Percentiles rank a stretch among this genome's conserved stretches.
Evolutionary conservation across 2,888 invertebrate species (phyloP).

Genomic region (Hirtodrosophila trivittata): DNA sequence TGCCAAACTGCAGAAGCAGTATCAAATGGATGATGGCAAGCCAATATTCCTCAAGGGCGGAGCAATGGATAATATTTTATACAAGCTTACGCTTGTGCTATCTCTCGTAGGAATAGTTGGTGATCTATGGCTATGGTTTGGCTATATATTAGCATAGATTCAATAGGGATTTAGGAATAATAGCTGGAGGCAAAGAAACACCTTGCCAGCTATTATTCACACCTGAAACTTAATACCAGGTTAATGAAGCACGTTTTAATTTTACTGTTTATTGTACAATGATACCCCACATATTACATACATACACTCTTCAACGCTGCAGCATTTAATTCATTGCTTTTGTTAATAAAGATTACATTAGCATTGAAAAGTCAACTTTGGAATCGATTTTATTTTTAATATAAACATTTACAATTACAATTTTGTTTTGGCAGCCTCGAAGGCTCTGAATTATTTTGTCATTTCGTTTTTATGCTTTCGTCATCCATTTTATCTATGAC

Average conservation of each 20-base stretch:
- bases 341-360: conserved; percentile 24
- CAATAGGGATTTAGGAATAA: too few relatives aligned
- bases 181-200: too few relatives aligned
- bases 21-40: conserved; percentile 84
- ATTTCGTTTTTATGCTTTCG: conserved; percentile 51
- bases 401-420: conserved; percentile 10
- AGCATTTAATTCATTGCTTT: conserved; percentile 27
- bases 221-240: conserved; percentile 29
- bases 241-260: conserved; percentile 13
- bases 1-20: conserved; percentile 70
- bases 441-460: too few relatives aligned
- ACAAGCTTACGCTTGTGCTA: conserved; percentile 82
- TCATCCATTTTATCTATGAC: conserved; percentile 84
- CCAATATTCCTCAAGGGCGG: conserved; percentile 85
- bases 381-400: conserved; percentile 20
- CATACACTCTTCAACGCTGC: neutral
- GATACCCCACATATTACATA: too few relatives aligned
- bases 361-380: conserved; percentile 5
- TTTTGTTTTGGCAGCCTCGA: neutral
- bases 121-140: conserved; percentile 44
- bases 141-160: conserved; percentile 52
- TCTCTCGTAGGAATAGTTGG: conserved; percentile 77
- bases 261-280: too few relatives aligned
- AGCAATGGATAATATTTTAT: conserved; percentile 83
- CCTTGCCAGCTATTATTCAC: too few relatives aligned